These are phyloP conservation scores for Drosophila percnosoma DNA, from an alignment of 2,888 invertebrate genomes.

Conservation along the genomic window DNA sequence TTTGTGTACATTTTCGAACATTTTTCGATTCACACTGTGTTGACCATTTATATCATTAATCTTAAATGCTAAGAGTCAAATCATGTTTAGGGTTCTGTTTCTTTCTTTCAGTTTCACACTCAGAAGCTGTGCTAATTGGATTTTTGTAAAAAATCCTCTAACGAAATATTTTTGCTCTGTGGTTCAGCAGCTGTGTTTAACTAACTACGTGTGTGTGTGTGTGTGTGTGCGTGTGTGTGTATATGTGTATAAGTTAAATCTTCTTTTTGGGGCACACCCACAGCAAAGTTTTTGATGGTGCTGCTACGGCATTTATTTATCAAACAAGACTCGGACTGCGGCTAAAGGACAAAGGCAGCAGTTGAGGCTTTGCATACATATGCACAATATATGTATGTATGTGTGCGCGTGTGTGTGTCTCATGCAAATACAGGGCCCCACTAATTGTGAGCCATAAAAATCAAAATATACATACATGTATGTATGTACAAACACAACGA, in stretches of 20 bases:
- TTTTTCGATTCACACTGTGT: neutral
- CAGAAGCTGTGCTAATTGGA: neutral
- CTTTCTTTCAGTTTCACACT: neutral
- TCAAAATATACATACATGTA: neutral
- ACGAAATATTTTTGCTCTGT: neutral
- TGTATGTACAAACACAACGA: neutral
- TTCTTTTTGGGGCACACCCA: neutral
- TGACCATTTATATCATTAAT: neutral
- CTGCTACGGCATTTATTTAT: slow-evolving; percentile 16
- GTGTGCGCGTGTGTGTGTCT: neutral
- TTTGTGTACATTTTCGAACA: neutral
- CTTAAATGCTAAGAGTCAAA: neutral
- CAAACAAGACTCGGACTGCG: slow-evolving; percentile 4
- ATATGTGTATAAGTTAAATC: neutral
- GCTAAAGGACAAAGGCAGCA: slow-evolving; percentile 23
- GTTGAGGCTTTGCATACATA: neutral
- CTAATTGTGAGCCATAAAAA: slow-evolving; percentile 19
- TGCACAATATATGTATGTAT: neutral
- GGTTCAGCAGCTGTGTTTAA: neutral
- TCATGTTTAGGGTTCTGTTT: neutral
- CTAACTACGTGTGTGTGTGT: neutral
- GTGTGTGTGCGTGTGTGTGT: neutral
- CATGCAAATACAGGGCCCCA: slow-evolving; percentile 2
- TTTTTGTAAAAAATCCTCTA: neutral
- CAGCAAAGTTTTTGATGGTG: neutral